Percentiles rank a stretch among this genome's conserved stretches.
These are phyloP conservation scores for Sebastes vulpes DNA, from an alignment of 2,797 vertebrate species.

Conservation along the genomic window DNA sequence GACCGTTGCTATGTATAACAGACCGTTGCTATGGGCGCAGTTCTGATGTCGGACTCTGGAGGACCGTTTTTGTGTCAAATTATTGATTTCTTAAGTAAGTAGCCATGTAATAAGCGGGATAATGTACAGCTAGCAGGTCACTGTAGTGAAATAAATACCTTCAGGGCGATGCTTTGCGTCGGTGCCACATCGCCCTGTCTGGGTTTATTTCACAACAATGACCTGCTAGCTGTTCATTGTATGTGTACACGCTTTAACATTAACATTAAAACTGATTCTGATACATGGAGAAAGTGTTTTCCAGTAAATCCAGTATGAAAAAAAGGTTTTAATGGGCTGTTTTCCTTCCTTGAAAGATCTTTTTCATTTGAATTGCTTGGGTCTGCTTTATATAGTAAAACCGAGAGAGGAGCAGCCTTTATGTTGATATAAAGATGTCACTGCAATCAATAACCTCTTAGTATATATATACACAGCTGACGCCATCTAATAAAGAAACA, in stretches of 20 bases:
- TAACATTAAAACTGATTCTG: background rate
- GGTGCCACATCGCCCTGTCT: rapidly evolving
- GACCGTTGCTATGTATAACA: too few relatives aligned
- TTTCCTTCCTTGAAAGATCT: background rate
- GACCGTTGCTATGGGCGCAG: too few relatives aligned
- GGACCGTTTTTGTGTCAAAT: too few relatives aligned
- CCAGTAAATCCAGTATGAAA: background rate
- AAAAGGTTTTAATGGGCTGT: background rate
- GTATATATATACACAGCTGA: conserved; percentile 16
- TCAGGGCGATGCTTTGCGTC: too few relatives aligned
- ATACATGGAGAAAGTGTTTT: background rate
- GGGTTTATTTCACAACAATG: too few relatives aligned
- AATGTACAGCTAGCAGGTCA: too few relatives aligned
- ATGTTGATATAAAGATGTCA: conserved; percentile 40
- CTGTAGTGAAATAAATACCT: rapidly evolving
- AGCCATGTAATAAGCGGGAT: too few relatives aligned
- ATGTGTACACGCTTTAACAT: too few relatives aligned
- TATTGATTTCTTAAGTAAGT: too few relatives aligned
- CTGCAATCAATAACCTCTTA: conserved; percentile 41
- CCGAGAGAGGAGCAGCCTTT: conserved; percentile 7
- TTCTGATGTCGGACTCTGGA: too few relatives aligned
- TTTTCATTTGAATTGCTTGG: background rate
- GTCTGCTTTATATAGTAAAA: conserved; percentile 23
- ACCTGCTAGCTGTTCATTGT: too few relatives aligned
- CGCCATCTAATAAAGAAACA: conserved; percentile 46